A percentile compares a stretch with the other conserved stretches of the same genome.
phyloP scores from a whole-genome alignment of 2,797 vertebrate species.

The Ciconia nigra region DNA sequence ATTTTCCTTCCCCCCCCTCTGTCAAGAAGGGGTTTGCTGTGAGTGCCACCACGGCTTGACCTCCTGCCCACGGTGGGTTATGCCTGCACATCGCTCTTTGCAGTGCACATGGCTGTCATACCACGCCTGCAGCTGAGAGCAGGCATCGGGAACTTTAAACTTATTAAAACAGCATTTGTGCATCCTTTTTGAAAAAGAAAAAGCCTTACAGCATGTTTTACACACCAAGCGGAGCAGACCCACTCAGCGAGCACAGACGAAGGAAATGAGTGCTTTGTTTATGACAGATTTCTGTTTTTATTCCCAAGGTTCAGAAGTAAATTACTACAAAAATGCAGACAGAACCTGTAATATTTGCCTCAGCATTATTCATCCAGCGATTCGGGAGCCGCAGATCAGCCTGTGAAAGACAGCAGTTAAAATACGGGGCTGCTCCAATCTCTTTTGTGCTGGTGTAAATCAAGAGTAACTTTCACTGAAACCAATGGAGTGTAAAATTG shows the following conservation, averaged over 20 bases:
- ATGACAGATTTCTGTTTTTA: constrained; percentile 28
- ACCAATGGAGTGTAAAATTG: constrained; percentile 31
- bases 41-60: neutral
- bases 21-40: neutral
- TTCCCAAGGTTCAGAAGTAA: constrained; percentile 57
- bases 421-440: neutral
- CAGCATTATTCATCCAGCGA: constrained; percentile 20
- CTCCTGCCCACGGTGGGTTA: neutral
- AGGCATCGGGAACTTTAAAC: neutral
- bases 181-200: neutral
- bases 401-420: constrained; percentile 6
- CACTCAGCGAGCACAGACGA: neutral
- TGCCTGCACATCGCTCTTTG: fast-evolving
- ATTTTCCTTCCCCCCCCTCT: neutral
- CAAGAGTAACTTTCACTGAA: constrained; percentile 8
- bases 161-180: fast-evolving
- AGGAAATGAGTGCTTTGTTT: constrained; percentile 34
- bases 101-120: fast-evolving
- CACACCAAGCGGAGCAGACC: neutral
- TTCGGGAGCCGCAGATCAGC: neutral
- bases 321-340: constrained; percentile 28
- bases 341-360: constrained; percentile 3
- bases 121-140: neutral
- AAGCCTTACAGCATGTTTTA: neutral
- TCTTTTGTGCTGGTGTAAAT: constrained; percentile 6